Base-by-base conservation (phyloP, 2,888 invertebrate species). In the Quadroppia sp. region DNA sequence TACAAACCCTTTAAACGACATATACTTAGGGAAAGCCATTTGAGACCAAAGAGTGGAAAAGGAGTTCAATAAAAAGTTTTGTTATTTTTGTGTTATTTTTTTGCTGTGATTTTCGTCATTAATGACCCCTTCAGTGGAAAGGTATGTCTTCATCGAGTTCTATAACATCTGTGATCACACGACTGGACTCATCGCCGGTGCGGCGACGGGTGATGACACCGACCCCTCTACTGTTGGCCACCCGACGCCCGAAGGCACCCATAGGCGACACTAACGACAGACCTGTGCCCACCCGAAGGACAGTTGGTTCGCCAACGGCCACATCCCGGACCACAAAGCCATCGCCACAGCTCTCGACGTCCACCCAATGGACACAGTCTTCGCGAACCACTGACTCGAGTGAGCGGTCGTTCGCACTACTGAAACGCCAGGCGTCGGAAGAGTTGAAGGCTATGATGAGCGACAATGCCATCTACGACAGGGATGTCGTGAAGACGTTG, bases 81-180 rank as follows among this genome's bases (percentile, higher is more conserved):
- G n/a, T n/a, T n/a, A n/a, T n/a, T n/a, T 80, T 95, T 95, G 82
- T 97, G 95, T 81, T 94, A 95, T 81, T 94, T 94, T 76, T 20
- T 50, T 6, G 45, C 17, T 48, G n/a, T n/a, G n/a, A n/a, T 86
- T 92, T 80, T 96, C 95, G 82, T 94, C 94, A n/a, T n/a, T n/a
- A n/a, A n/a, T n/a, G n/a, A n/a, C n/a, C n/a, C n/a, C n/a, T n/a
- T n/a, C n/a, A n/a, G n/a, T n/a, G n/a, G n/a, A n/a, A n/a, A n/a
- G n/a, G n/a, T n/a, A n/a, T n/a, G n/a, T n/a, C n/a, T n/a, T n/a
- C n/a, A n/a, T 23, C 56, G 2, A 40, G 36, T 64, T 11, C 64
- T 20, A 64, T 64, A 20, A 45, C 69, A 3, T 42, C 69, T 25
- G 40, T 69, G 25, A 69, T 69, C 36, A 42, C 69, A 13, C 20